Percentiles rank a stretch among this genome's conserved stretches.
Conservation (phyloP, 2,888 invertebrate genomes). For the Dryocosmus kuriphilus region DNA sequence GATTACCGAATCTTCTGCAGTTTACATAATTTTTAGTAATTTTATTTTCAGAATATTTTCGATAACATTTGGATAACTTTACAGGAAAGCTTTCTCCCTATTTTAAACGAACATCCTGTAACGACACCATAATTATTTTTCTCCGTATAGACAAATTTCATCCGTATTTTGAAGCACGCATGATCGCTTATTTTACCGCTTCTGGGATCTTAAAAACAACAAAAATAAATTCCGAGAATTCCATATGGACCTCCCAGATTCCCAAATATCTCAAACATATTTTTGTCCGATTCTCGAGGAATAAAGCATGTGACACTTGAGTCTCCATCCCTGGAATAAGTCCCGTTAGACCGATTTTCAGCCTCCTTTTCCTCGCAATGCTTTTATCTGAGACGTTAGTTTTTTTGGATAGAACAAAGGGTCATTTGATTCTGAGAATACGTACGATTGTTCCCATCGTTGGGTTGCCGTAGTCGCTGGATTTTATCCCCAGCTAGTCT, state of each 20-base stretch:
- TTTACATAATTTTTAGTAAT: no score
- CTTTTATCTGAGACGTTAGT: neutral
- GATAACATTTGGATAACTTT: no score
- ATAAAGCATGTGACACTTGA: neutral
- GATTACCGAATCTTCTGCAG: no score
- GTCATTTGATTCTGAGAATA: conserved; percentile 48
- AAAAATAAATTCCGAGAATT: neutral
- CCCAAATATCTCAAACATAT: neutral
- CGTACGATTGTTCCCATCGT: conserved; percentile 59
- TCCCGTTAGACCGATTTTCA: conserved; percentile 42
- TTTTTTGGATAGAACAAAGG: neutral
- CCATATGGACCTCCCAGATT: neutral
- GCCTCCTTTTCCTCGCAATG: conserved; percentile 19
- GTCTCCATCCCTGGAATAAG: conserved; percentile 9
- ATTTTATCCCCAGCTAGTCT: conserved; percentile 54
- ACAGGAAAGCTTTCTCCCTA: no score
- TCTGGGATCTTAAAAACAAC: neutral
- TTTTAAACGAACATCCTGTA: no score
- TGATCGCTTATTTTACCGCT: neutral
- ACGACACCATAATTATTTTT: no score
- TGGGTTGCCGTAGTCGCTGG: conserved; percentile 49
- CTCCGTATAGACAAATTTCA: no score
- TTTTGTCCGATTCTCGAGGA: neutral
- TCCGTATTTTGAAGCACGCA: neutral
- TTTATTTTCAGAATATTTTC: no score